phyloP scores from a whole-genome alignment of 1,140 invertebrate species.

The Drosophila grimshawi region DNA sequence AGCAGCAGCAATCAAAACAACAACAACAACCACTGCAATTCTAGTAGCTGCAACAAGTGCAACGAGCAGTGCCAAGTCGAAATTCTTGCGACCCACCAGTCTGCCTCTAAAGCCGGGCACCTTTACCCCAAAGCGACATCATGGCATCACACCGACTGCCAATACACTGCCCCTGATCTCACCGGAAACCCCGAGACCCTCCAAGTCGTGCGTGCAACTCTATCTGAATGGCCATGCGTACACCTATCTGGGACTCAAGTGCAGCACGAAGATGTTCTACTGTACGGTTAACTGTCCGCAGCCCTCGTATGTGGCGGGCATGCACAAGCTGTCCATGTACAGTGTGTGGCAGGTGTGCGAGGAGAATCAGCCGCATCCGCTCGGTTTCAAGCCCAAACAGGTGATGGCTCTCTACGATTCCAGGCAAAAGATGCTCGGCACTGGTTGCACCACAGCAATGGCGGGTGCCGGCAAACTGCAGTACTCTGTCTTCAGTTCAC shows the following conservation, averaged over 20 bases:
- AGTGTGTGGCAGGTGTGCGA: constrained; percentile 96
- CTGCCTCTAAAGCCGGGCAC: constrained; percentile 92
- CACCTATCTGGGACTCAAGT: constrained; percentile 95
- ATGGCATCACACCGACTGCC: constrained; percentile 90
- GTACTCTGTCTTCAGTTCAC: constrained; percentile 64
- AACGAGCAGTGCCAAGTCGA: constrained; percentile 43
- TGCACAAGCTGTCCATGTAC: constrained; percentile 98
- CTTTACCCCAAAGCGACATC: constrained; percentile 91
- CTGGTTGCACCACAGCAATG: constrained; percentile 63
- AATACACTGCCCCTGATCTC: constrained; percentile 92
- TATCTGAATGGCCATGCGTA: constrained; percentile 96
- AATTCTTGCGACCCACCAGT: constrained; percentile 92
- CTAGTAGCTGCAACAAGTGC: background rate
- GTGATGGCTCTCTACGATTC: constrained; percentile 91
- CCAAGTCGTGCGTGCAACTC: constrained; percentile 94
- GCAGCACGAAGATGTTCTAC: constrained; percentile 95
- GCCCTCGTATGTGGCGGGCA: constrained; percentile 96
- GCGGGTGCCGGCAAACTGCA: constrained; percentile 49
- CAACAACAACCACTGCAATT: background rate
- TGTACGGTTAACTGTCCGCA: constrained; percentile 96
- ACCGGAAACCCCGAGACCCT: constrained; percentile 94
- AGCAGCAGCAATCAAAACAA: constrained; percentile 1
- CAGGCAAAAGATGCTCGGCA: constrained; percentile 87
- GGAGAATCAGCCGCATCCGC: constrained; percentile 89
- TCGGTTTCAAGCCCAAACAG: constrained; percentile 89